Base-by-base conservation (phyloP, 1,140 invertebrate species). In the Brachionus rotundiformis region DNA sequence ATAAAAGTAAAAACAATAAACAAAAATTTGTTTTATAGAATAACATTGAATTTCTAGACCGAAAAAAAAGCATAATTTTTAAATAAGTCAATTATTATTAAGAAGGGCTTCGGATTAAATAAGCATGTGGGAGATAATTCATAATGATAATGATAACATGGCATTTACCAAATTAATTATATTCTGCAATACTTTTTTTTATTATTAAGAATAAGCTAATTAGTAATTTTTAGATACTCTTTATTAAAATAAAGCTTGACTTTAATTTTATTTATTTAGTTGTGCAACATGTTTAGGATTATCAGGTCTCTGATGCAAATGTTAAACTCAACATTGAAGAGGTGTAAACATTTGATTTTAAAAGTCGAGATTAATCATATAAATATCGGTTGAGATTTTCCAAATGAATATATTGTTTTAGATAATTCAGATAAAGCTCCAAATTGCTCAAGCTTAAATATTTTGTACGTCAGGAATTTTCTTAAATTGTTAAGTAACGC, bases 241-340 rank as follows among this genome's bases (percentile, higher is more conserved):
- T 54, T 16, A 54, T 54, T 54, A 7, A 19, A 19, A 54, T 54
- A 54, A 54, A 54, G 47, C 19, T 54, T 54, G 47, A 54, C 47
- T 54, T 54, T 16, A 63, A 29, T 63, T 63, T 13, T 63, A 63
- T 29, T 29, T 63, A 29, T 63, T 63, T 29, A 63, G 25, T 33
- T 63, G 25, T 63, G 25, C 29, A 29, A 63, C 11, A 31, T 11
- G 27, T 27, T 27, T 63, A 29, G 25, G 29, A 63, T 29, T 11
- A 29, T n/a, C 25, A 63, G 10, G 29, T 29, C 8, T 33, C 29
- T 33, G 29, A 63, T 29, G 29, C 23, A 63, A 63, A 63, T 63
- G 61, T 63, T 29, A 63, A 63, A 5, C 29, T 63, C 8, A 63
- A 63, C 11, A 63, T 63, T 63, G 61, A 63, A 63, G 61, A 63